Percentiles rank a stretch among this genome's conserved stretches.
Conservation (phyloP, 2,888 invertebrate species). For the Bruchidius siliquastri region DNA sequence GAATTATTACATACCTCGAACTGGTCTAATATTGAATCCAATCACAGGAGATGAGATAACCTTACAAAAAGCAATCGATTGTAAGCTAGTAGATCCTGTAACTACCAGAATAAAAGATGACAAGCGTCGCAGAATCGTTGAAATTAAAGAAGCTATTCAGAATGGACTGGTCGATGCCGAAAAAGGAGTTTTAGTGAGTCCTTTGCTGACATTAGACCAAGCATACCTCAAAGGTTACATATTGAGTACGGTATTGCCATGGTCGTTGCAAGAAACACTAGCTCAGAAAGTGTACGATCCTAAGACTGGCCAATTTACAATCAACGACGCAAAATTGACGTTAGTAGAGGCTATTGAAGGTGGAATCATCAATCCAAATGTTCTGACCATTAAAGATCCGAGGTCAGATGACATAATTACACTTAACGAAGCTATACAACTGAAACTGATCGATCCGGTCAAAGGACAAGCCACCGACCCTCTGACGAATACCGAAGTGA, state of each 20-base stretch:
- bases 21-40: slow-evolving; percentile 73
- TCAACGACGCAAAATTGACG: slow-evolving; percentile 65
- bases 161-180: slow-evolving; percentile 66
- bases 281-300: slow-evolving; percentile 76
- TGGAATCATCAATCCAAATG: slow-evolving; percentile 71
- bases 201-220: slow-evolving; percentile 68
- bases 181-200: slow-evolving; percentile 64
- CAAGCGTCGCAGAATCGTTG: slow-evolving; percentile 59
- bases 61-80: slow-evolving; percentile 68
- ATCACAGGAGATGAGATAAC: slow-evolving; percentile 69
- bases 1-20: slow-evolving; percentile 70
- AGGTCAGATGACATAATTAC: slow-evolving; percentile 75
- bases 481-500: slow-evolving; percentile 65
- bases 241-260: slow-evolving; percentile 71
- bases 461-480: slow-evolving; percentile 78
- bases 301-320: slow-evolving; percentile 65
- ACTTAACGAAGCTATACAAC: slow-evolving; percentile 71
- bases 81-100: slow-evolving; percentile 66
- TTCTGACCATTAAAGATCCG: slow-evolving; percentile 75
- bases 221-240: slow-evolving; percentile 79
- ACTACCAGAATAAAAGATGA: slow-evolving; percentile 72
- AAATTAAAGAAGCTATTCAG: slow-evolving; percentile 66
- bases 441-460: slow-evolving; percentile 72
- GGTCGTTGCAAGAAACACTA: slow-evolving; percentile 78
- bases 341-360: slow-evolving; percentile 69